Evolutionary conservation across 2,888 invertebrate species (phyloP).

Genomic region (Molanna angustata): DNA sequence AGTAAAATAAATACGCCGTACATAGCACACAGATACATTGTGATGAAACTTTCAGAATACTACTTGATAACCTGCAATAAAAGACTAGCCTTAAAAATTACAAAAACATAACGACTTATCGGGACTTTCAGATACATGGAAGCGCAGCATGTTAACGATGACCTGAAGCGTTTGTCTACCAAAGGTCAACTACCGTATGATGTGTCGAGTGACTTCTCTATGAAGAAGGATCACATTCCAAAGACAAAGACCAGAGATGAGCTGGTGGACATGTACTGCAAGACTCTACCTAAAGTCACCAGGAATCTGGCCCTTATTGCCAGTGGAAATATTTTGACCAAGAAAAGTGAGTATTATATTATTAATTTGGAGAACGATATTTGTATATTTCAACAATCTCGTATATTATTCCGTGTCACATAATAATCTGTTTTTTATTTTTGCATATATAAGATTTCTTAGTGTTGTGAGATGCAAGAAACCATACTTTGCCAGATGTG

Average conservation of each 20-base stretch:
- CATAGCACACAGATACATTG: too few species aligned
- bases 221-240: constrained; percentile 38
- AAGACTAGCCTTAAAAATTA: too few species aligned
- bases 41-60: too few species aligned
- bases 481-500: too few species aligned
- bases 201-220: constrained; percentile 42
- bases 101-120: too few species aligned
- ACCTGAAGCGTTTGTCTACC: constrained; percentile 37
- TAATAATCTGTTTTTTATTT: too few species aligned
- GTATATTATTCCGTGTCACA: too few species aligned
- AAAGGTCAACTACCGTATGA: constrained; percentile 42
- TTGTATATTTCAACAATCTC: not conserved
- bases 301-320: constrained; percentile 44
- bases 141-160: constrained; percentile 53
- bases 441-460: too few species aligned
- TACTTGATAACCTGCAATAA: too few species aligned
- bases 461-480: too few species aligned
- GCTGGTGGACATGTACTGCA: constrained; percentile 52
- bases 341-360: constrained; percentile 22
- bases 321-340: constrained; percentile 34
- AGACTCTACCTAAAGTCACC: constrained; percentile 51
- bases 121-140: constrained; percentile 53
- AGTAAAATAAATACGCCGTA: too few species aligned
- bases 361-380: not conserved
- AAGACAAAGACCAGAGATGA: constrained; percentile 49